Conservation (phyloP, 1,140 invertebrate genomes). For the Tetraneura akinire region DNA sequence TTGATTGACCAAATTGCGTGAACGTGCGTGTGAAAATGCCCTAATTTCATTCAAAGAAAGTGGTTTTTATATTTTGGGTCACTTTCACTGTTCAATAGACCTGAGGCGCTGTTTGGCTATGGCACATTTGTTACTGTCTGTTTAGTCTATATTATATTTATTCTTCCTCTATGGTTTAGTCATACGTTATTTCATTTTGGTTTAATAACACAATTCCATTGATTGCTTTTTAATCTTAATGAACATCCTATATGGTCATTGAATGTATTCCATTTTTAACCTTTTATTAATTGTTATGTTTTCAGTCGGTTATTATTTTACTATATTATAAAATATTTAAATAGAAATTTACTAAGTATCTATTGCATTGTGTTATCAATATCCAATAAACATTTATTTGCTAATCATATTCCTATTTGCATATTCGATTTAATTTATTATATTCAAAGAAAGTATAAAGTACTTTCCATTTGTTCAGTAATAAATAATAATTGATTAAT, state of each 20-base stretch:
- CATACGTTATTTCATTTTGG: not conserved
- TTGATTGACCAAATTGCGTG: not conserved
- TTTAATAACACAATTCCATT: not conserved
- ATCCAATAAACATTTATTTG: not conserved
- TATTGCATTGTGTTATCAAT: not conserved
- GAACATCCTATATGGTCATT: no score
- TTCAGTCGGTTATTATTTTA: no score
- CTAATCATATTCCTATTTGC: not conserved
- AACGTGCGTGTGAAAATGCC: not conserved
- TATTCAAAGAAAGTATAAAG: no score
- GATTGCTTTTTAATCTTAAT: not conserved
- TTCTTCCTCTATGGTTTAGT: no score
- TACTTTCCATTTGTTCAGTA: no score
- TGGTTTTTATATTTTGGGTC: slow-evolving; percentile 27
- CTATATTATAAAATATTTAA: no score
- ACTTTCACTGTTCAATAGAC: slow-evolving; percentile 24
- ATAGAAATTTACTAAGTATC: no score
- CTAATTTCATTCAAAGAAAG: not conserved
- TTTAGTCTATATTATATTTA: not conserved
- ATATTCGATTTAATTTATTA: no score
- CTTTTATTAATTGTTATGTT: not conserved
- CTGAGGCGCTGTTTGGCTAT: not conserved
- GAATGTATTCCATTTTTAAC: not conserved
- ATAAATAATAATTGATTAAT: no score
- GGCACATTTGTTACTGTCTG: not conserved